Base-by-base conservation (phyloP, 2,113 vertebrate genomes). In the Tympanuchus pallidicinctus region DNA sequence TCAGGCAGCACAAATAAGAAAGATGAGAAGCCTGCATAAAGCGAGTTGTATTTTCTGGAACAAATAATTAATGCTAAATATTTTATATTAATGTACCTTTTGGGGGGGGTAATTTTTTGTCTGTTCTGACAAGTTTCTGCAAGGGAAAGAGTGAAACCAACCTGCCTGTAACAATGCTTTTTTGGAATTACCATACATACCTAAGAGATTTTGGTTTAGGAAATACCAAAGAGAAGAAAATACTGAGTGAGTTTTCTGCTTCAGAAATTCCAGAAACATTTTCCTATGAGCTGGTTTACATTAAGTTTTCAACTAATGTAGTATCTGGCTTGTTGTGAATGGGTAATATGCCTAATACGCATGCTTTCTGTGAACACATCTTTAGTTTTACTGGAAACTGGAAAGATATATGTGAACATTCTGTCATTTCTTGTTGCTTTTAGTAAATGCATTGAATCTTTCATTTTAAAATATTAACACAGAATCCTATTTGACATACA, bases 281-380 rank as follows among this genome's bases (percentile, higher is more conserved):
- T 86, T 93, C 38, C 56, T 91, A 32, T 83, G 81, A 72, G 82
- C 86, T 93, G 90, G 45, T 89, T 96, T 89, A 63, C 83, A 89
- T 90, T 82, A 85, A 72, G 32, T 48, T 89, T 95, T 94, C 82
- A 72, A 78, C 93, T 94, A 76, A 79, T 89, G 45, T 59, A 76
- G 8, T 92, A 66, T 79, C 63, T 89, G 88, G 27, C 74, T 88
- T 78, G 36, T 82, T 88, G 54, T 73, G 40, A 5, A 30, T 73
- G 64, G 36, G 4, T 92, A 87, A 60, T 88, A 91, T 88, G 60
- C 60, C 79, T 90, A 76, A 38, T 28, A 21, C 42, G 43, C 14
- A 8, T 84, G 61, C 40, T 90, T 94, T 92, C 61, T 76, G 43
- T 24, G 34, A 89, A 76, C 40, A 36, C 8, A 25, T 66, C 52